These are phyloP conservation scores for Drosophila triauraria DNA, from an alignment of 1,140 invertebrate genomes.

Conservation along the genomic window DNA sequence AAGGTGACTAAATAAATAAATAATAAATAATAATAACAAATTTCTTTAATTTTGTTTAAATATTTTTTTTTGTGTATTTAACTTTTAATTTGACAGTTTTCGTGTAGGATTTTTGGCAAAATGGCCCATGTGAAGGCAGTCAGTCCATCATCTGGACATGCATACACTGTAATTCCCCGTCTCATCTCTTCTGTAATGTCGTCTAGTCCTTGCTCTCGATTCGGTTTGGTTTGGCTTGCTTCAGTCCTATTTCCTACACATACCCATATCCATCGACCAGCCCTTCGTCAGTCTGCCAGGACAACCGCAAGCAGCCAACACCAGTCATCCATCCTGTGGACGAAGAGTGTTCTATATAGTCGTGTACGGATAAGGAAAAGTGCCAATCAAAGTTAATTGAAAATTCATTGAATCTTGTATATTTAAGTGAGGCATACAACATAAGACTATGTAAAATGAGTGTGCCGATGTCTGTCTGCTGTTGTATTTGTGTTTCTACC, in stretches of 20 bases:
- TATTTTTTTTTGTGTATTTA: slow-evolving; percentile 1
- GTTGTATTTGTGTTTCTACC: slow-evolving; percentile 8
- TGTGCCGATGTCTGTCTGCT: slow-evolving; percentile 11
- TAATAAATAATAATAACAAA: too few relatives aligned
- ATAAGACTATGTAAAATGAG: slow-evolving; percentile 49
- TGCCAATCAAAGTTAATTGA: slow-evolving; percentile 83
- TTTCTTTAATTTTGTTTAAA: too few relatives aligned
- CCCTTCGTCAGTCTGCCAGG: slow-evolving; percentile 13
- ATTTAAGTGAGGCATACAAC: slow-evolving; percentile 75
- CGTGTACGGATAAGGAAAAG: slow-evolving; percentile 66
- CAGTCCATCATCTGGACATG: slow-evolving; percentile 61
- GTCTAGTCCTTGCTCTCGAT: slow-evolving; percentile 20
- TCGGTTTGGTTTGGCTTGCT: slow-evolving; percentile 15
- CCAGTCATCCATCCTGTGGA: slow-evolving; percentile 44
- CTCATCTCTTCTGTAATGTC: slow-evolving; percentile 27
- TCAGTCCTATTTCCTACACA: background rate
- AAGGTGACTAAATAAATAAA: too few relatives aligned
- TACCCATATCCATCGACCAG: background rate
- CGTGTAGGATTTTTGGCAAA: slow-evolving; percentile 48
- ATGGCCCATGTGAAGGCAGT: slow-evolving; percentile 29
- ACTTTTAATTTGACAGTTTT: slow-evolving; percentile 26
- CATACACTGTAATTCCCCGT: slow-evolving; percentile 37
- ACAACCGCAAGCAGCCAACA: slow-evolving; percentile 41
- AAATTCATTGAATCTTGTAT: slow-evolving; percentile 83
- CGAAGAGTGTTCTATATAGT: slow-evolving; percentile 17